Conservation (phyloP, 2,113 vertebrate genomes). For the Cheilinus undulatus region DNA sequence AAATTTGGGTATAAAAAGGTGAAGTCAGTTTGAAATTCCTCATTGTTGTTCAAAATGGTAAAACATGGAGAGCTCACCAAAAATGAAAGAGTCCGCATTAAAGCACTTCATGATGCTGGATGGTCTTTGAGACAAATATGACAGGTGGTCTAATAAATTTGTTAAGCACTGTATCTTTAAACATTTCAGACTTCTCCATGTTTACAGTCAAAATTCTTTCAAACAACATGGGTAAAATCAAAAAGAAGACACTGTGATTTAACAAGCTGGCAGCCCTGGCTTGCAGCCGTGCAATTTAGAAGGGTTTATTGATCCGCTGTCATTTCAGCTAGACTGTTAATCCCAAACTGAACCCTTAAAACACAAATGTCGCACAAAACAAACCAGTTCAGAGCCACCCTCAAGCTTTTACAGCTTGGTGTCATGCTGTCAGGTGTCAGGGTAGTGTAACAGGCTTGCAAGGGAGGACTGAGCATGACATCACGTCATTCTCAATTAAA, state of each 20-base stretch:
- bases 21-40: too few species aligned
- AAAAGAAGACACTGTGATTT: constrained; percentile 16
- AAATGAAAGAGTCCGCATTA: too few species aligned
- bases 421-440: constrained; percentile 27
- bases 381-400: constrained; percentile 12
- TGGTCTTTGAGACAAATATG: too few species aligned
- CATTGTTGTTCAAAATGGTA: too few species aligned
- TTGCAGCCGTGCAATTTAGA: background rate
- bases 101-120: too few species aligned
- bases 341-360: constrained; percentile 7
- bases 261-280: background rate
- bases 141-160: too few species aligned
- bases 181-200: background rate
- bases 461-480: constrained; percentile 2
- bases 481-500: constrained; percentile 28
- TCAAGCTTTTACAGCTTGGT: constrained; percentile 3
- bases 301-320: constrained; percentile 12
- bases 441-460: constrained; percentile 16
- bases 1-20: too few species aligned
- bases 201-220: constrained; percentile 1
- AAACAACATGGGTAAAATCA: background rate
- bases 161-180: too few species aligned
- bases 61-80: too few species aligned
- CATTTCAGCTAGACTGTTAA: constrained; percentile 12
- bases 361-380: constrained; percentile 21